Conservation (phyloP, 1,140 invertebrate species). For the Neelides sp. region DNA sequence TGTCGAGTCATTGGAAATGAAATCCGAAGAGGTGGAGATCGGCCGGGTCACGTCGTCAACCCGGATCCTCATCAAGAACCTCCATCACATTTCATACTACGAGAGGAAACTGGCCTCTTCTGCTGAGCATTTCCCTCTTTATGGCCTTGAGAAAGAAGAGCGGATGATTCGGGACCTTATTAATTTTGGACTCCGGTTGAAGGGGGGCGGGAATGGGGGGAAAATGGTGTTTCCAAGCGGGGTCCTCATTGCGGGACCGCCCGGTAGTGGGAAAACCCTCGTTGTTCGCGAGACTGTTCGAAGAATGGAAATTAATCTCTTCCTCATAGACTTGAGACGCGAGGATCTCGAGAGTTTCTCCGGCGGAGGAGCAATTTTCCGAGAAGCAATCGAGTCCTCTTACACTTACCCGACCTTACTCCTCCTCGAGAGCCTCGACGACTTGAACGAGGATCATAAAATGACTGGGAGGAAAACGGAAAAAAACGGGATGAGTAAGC, state of each 20-base stretch:
- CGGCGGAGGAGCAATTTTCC: conserved; percentile 16
- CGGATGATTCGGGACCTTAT: too few relatives aligned
- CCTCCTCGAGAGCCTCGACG: background rate
- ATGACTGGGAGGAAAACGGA: background rate
- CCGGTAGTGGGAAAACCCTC: conserved; percentile 43
- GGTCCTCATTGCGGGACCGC: conserved; percentile 41
- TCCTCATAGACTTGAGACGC: conserved; percentile 9
- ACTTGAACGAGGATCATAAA: background rate
- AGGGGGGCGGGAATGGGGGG: background rate
- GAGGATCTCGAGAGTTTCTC: conserved; percentile 7
- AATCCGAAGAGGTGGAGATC: background rate
- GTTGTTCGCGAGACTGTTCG: conserved; percentile 35
- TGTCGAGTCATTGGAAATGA: conserved; percentile 7
- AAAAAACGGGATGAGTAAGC: too few relatives aligned
- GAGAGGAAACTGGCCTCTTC: background rate
- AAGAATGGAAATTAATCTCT: conserved; percentile 15
- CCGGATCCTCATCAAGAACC: conserved; percentile 5
- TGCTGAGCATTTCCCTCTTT: background rate
- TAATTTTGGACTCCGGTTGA: too few relatives aligned
- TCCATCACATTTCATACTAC: conserved; percentile 8
- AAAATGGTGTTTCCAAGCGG: conserved; percentile 26
- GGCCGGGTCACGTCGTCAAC: conserved; percentile 3
- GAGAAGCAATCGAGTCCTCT: conserved; percentile 11
- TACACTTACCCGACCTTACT: conserved; percentile 17
- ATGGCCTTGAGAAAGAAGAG: conserved; percentile 3